Evolutionary conservation across 2,888 invertebrate genomes (phyloP), one percentile per base, ranked within the genome.

Genomic region (Netelia fuscicornis): DNA sequence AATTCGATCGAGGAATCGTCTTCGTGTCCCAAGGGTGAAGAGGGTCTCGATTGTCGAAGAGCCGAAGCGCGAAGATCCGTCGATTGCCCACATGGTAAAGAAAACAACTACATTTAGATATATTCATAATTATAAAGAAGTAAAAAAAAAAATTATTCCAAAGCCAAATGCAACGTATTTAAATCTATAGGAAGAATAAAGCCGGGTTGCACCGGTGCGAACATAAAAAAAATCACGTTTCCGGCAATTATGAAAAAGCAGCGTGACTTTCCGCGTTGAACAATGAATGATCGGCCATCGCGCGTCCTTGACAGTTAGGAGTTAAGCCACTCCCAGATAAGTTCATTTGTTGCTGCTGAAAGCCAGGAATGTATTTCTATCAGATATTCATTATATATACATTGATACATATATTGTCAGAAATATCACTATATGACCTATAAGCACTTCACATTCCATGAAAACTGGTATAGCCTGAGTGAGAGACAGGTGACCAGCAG

Each of bases 61-160:
- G 92, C 93, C 17, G 94, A 94, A 88, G 94, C 94, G 37, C 92
- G 94, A 10, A 90, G 93, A 84, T 93, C 93, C 52, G 93, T 92
- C 54, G 93, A 94, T 83, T 94, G 94, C 90, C 94, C 94, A 2
- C 90, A 91, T 90, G 94, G 94, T 94, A 91, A 91, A 65, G 11
- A 85, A 65, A 79, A 81, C 72, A 52, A 13, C 42, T 37, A 44
- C 67, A 17, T 75, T 58, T 11, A 17, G 9, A 64, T 20, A 20
- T 20, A 72, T 72, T 37, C 44, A 54, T 64, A 62, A 25, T 52
- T 23, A 23, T 13, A 11, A 10, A 56, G 11, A 30, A 52, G 48
- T 78, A 13, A 58, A 60, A 67, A 54, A 30, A 71, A 44, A 2
- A 17, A 17, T 17, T 37, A 37, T 37, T 37, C 6, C 37, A 42